Conservation (phyloP, 2,113 vertebrate species). For the Heliornis fulica region DNA sequence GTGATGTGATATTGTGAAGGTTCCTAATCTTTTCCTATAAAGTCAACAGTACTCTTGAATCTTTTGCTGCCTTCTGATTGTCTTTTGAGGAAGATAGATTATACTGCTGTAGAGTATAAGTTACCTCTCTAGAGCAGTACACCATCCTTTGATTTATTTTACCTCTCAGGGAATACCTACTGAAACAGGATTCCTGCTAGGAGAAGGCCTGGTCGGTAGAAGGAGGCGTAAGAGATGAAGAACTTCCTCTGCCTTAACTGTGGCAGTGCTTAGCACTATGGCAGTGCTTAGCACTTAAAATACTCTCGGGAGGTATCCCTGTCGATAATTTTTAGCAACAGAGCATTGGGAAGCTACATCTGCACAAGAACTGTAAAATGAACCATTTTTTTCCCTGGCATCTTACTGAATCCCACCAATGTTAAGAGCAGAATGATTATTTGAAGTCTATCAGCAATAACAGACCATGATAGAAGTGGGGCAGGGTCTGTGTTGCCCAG, state of each 20-base stretch:
- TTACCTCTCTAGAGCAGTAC: background rate
- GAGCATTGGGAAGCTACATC: background rate
- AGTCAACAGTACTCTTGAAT: background rate
- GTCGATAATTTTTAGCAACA: background rate
- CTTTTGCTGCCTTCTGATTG: background rate
- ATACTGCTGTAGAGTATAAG: background rate
- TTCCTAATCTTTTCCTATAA: background rate
- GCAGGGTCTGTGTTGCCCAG: background rate
- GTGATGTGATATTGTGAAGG: background rate
- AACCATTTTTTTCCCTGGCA: background rate
- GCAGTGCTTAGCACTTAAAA: background rate
- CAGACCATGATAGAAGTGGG: background rate
- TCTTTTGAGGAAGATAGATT: background rate
- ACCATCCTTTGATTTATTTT: constrained; percentile 1
- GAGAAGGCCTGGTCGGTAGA: background rate
- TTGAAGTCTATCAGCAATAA: background rate
- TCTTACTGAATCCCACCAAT: background rate
- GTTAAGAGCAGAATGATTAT: background rate
- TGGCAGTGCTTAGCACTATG: background rate
- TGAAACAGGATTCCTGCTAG: constrained; percentile 5
- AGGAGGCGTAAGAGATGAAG: constrained; percentile 11
- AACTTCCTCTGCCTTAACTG: background rate
- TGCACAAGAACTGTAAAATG: background rate
- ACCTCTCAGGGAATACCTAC: background rate
- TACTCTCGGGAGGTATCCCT: background rate